Evolutionary conservation across 2,888 invertebrate genomes (phyloP).

Genomic region (Spilosoma lubricipeda): DNA sequence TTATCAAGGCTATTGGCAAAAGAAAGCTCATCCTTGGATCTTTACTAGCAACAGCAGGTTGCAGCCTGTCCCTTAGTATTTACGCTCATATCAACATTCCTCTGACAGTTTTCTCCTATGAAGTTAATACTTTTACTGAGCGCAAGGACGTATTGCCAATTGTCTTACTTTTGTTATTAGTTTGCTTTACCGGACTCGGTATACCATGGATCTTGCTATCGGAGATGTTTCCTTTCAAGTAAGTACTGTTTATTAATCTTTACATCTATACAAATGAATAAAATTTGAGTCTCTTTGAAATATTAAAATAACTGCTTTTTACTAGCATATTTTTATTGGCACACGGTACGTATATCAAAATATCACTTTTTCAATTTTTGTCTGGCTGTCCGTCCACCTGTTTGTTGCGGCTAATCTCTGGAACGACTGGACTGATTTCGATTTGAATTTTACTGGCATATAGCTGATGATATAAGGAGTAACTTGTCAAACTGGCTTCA

Average conservation of each 20-base stretch:
- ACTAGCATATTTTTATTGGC: too few species aligned
- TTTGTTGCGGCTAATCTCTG: too few species aligned
- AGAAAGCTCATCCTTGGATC: slow-evolving; percentile 73
- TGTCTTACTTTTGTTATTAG: slow-evolving; percentile 72
- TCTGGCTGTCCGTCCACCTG: too few species aligned
- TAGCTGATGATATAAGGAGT: too few species aligned
- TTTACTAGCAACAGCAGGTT: slow-evolving; percentile 66
- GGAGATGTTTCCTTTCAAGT: slow-evolving; percentile 87
- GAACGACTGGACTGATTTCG: too few species aligned
- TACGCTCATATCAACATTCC: slow-evolving; percentile 65
- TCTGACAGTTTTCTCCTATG: slow-evolving; percentile 73
- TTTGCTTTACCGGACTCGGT: slow-evolving; percentile 73
- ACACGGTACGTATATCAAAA: too few species aligned
- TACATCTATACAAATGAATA: too few species aligned
- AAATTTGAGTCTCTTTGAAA: too few species aligned
- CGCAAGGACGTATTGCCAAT: slow-evolving; percentile 76
- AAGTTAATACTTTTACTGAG: slow-evolving; percentile 69
- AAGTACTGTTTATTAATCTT: slow-evolving; percentile 29
- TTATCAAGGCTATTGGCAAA: slow-evolving; percentile 75
- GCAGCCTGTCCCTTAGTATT: slow-evolving; percentile 69
- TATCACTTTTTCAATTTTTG: too few species aligned
- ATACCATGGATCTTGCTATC: slow-evolving; percentile 87
- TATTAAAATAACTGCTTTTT: too few species aligned
- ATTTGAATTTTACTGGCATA: too few species aligned
- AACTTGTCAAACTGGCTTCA: too few species aligned